A percentile compares a stretch with the other conserved stretches of the same genome.
Evolutionary conservation across 2,888 invertebrate genomes (phyloP).

Genomic region (Keiferia lycopersicella): DNA sequence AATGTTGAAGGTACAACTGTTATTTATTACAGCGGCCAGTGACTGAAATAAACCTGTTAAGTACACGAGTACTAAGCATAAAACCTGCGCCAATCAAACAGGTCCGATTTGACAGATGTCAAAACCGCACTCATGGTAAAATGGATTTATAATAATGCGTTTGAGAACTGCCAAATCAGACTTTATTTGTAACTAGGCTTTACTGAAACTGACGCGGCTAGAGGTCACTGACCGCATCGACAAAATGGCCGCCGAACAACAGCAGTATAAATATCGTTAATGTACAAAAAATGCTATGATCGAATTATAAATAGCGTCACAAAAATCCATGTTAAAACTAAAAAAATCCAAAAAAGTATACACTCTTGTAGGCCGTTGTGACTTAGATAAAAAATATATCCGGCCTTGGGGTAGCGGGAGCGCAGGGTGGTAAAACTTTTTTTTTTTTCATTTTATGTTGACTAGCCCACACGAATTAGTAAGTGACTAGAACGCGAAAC

Average conservation of each 20-base stretch:
- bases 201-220: neutral
- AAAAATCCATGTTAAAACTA: conserved; percentile 49
- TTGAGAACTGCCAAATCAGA: too few relatives aligned
- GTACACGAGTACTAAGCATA: neutral
- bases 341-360: conserved; percentile 64
- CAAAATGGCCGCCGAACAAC: conserved; percentile 51
- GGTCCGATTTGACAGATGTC: too few relatives aligned
- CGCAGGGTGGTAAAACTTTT: conserved; percentile 24
- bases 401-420: conserved; percentile 29
- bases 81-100: too few relatives aligned
- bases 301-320: conserved; percentile 64
- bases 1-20: conserved; percentile 4
- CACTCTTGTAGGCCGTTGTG: conserved; percentile 71
- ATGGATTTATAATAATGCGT: too few relatives aligned
- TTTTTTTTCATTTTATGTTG: conserved; percentile 46
- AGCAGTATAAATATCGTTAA: conserved; percentile 41
- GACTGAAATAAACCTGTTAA: conserved; percentile 24
- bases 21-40: conserved; percentile 33
- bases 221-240: conserved; percentile 48
- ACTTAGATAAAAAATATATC: conserved; percentile 59
- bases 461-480: conserved; percentile 77
- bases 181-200: too few relatives aligned
- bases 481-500: conserved; percentile 78
- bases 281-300: conserved; percentile 63
- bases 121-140: too few relatives aligned